phyloP scores from a whole-genome alignment of 2,888 invertebrate genomes.

The Drosophila histrio region DNA sequence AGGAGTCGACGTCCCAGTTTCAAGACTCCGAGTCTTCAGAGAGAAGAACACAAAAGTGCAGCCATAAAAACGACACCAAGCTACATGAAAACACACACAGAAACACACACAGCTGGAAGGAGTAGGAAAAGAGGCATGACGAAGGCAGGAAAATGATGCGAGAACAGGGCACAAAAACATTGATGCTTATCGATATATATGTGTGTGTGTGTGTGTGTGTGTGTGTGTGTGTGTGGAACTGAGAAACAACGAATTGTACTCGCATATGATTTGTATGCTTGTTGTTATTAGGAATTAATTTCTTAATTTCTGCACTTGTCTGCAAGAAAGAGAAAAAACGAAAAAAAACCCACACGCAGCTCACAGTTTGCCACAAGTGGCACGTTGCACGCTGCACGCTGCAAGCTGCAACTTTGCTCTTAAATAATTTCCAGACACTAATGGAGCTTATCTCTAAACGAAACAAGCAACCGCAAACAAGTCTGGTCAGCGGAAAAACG shows the following conservation, averaged over 20 bases:
- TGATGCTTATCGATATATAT: conserved; percentile 81
- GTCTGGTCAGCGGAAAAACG: conserved; percentile 35
- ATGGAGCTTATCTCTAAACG: conserved; percentile 84
- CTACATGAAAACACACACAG: conserved; percentile 51
- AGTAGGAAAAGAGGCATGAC: background rate
- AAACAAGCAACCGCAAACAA: conserved; percentile 82
- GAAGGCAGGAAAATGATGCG: conserved; percentile 21
- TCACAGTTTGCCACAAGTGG: conserved; percentile 40
- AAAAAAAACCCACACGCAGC: conserved; percentile 35
- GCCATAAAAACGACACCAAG: conserved; percentile 80
- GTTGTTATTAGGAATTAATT: conserved; percentile 64
- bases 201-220: conserved; percentile 23
- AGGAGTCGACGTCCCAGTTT: conserved; percentile 18
- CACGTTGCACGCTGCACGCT: conserved; percentile 8
- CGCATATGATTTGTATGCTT: conserved; percentile 20
- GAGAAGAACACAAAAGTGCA: conserved; percentile 73
- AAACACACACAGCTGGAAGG: conserved; percentile 44
- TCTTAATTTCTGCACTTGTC: conserved; percentile 65
- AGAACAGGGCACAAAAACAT: conserved; percentile 75
- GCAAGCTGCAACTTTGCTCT: conserved; percentile 60
- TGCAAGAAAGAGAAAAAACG: background rate
- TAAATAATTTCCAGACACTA: conserved; percentile 83
- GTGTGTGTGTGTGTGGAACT: conserved; percentile 5
- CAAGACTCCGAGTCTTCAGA: conserved; percentile 7
- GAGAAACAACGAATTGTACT: conserved; percentile 7